These are phyloP conservation scores for Netelia melanura DNA, from an alignment of 2,888 invertebrate genomes.

Conservation along the genomic window DNA sequence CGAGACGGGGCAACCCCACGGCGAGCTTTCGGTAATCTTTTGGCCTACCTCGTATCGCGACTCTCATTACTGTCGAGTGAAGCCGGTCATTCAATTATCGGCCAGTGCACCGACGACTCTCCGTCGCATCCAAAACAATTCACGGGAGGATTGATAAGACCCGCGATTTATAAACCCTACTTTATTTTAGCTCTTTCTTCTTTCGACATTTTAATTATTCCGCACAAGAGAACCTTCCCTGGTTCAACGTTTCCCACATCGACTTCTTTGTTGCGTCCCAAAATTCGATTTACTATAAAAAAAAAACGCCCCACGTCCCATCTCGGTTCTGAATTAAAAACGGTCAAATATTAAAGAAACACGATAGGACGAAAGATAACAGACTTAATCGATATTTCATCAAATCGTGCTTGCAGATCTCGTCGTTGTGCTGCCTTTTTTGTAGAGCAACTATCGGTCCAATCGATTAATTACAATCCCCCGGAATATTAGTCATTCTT, in stretches of 20 bases:
- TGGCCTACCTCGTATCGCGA: constrained; percentile 7
- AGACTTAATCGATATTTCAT: too few relatives aligned
- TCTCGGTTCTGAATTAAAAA: too few relatives aligned
- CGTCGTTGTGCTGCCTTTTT: too few relatives aligned
- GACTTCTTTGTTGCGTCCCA: background rate
- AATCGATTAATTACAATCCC: too few relatives aligned
- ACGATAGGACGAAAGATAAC: too few relatives aligned
- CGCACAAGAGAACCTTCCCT: background rate
- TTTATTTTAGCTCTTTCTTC: background rate
- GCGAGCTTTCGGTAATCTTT: constrained; percentile 36
- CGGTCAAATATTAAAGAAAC: too few relatives aligned
- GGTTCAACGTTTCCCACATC: background rate
- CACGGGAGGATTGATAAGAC: constrained; percentile 29
- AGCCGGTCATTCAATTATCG: constrained; percentile 35
- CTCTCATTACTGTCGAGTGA: background rate
- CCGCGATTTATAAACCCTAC: background rate
- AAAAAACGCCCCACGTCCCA: too few relatives aligned
- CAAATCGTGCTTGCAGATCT: too few relatives aligned
- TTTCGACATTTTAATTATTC: too few relatives aligned
- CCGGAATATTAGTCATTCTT: too few relatives aligned
- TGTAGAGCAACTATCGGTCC: too few relatives aligned
- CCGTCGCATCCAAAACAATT: constrained; percentile 26
- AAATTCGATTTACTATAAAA: too few relatives aligned
- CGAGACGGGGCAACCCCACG: background rate
- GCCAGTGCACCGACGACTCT: constrained; percentile 34